Evolutionary conservation across 1,140 invertebrate genomes (phyloP), one percentile per base, ranked within the genome.

Genomic region (Drosophila rufa): DNA sequence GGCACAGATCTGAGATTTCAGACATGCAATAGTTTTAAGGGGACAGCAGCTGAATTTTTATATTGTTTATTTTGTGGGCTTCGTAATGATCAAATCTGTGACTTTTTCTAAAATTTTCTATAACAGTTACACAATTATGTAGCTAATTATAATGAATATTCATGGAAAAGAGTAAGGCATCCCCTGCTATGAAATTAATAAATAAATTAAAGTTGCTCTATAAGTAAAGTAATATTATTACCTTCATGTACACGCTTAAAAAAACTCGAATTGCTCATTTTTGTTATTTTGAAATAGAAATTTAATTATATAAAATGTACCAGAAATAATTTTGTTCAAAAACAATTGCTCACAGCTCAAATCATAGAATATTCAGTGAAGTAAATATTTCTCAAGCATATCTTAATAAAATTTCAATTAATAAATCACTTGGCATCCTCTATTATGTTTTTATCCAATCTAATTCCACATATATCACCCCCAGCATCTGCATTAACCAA

Each of bases 21-120:
- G 11, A 14, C 67, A 70, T 70, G 67, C 62, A 68, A 70, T 17
- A 27, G 9, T 45, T 61, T 60, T 33, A 8, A 4, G n/a, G 36
- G 17, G 33, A 40, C 17, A 42, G 60, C 22, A 30, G 3, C 12
- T 64, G 14, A 15, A 56, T 38, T 56, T 55, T 55, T 55, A 55
- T 56, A 56, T 56, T 56, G 53, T 56, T 56, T 40, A 38, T 55
- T 55, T 55, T 55, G 33, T 55, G 33, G 51, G 2, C 15, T 15
- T 38, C 14, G 33, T 38, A 22, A 38, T 55, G 0, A 38, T 12
- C 8, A 8, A 38, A 22, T 14, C 11, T 55, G 51, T 55, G 19
- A 55, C 0, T 38, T 22, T 38, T 38, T 19, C 12, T 9, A 3
- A 22, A 9, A 5, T 9, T 22, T 14, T 22, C 12, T 9, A 38